Evolutionary conservation across 2,888 invertebrate genomes (phyloP).

Genomic region (Lycia hirtaria): DNA sequence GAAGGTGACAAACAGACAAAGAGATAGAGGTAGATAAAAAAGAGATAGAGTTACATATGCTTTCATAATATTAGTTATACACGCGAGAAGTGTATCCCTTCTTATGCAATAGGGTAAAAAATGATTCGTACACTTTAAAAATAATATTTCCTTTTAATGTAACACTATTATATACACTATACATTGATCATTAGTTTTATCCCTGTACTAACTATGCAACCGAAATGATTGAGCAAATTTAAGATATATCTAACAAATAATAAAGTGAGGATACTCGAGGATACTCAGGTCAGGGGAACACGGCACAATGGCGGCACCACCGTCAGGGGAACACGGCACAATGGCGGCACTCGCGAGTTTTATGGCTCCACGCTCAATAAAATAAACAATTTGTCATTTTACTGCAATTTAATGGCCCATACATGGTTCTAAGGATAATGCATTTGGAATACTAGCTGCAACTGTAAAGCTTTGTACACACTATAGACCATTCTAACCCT

Average conservation of each 20-base stretch:
- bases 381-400: constrained; percentile 40
- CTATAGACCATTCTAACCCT: too few species aligned
- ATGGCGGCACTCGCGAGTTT: constrained; percentile 28
- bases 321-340: constrained; percentile 16
- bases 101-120: too few species aligned
- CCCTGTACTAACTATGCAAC: neutral
- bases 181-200: too few species aligned
- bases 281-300: constrained; percentile 12
- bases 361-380: constrained; percentile 38
- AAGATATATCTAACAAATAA: neutral
- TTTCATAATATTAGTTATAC: too few species aligned
- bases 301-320: constrained; percentile 17
- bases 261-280: neutral
- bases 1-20: too few species aligned
- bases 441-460: constrained; percentile 29
- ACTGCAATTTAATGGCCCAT: constrained; percentile 36
- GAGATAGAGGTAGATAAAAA: too few species aligned
- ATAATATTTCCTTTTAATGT: too few species aligned
- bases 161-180: too few species aligned
- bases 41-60: too few species aligned
- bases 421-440: constrained; percentile 29
- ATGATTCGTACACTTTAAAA: too few species aligned
- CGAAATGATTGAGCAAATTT: neutral
- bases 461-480: constrained; percentile 4
- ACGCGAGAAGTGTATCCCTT: too few species aligned